Percentiles rank a stretch among this genome's conserved stretches.
phyloP scores from a whole-genome alignment of 30 jellyfish, hydroid and myxozoan genomes.

The Pelagia noctiluca region DNA sequence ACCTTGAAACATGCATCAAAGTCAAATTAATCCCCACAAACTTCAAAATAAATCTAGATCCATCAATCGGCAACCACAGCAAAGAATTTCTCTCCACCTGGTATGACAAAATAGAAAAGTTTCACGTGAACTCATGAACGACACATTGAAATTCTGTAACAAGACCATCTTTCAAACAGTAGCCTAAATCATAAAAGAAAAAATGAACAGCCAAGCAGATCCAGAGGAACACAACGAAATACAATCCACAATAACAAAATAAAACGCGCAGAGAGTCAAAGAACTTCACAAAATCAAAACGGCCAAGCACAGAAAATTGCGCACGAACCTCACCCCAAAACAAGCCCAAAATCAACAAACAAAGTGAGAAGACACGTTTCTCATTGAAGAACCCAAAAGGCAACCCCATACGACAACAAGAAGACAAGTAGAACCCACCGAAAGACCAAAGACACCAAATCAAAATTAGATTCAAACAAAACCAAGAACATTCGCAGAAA shows the following conservation, averaged over 20 bases:
- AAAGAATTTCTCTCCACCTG: constrained; percentile 6
- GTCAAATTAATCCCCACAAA: background rate
- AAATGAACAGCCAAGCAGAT: background rate
- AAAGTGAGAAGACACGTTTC: background rate
- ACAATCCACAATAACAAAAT: background rate
- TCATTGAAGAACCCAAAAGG: background rate
- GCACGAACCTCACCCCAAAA: background rate
- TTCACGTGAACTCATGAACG: background rate
- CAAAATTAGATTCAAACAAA: background rate
- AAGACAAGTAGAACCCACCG: background rate
- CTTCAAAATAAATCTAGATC: constrained; percentile 9
- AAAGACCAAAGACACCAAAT: background rate
- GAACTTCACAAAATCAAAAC: background rate
- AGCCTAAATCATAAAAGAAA: background rate
- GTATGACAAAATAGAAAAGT: background rate
- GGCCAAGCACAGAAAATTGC: background rate
- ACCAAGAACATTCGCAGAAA: background rate
- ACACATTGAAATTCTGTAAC: background rate
- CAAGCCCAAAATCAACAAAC: background rate
- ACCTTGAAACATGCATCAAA: background rate
- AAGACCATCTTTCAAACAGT: background rate
- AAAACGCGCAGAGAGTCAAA: background rate
- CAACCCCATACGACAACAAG: background rate
- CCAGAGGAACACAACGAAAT: background rate
- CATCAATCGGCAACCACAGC: constrained; percentile 12